Conservation (phyloP, 2,113 vertebrate genomes). For the Panthera uncia region DNA sequence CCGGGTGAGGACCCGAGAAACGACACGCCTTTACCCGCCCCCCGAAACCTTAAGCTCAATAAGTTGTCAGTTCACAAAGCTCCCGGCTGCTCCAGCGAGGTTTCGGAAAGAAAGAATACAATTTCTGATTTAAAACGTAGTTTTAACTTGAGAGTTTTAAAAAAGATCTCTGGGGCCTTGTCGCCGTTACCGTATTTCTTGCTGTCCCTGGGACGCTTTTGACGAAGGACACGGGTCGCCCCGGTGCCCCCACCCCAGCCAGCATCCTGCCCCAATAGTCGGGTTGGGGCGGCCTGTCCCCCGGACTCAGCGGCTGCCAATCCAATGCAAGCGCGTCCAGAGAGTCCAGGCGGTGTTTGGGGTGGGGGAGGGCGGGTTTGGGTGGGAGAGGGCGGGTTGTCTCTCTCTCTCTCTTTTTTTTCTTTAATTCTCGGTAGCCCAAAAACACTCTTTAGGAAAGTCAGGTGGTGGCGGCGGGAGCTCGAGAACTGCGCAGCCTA, state of each 20-base stretch:
- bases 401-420: not conserved
- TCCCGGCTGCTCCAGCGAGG: not conserved
- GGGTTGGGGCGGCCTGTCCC: not conserved
- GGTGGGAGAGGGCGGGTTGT: not conserved
- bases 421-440: not conserved
- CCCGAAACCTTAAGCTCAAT: not conserved
- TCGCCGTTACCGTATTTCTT: not conserved
- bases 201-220: not conserved
- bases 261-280: not conserved
- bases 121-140: not conserved
- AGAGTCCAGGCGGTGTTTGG: not conserved
- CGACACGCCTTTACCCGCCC: no score
- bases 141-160: not conserved
- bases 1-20: not conserved
- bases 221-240: not conserved
- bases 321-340: not conserved
- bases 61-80: not conserved
- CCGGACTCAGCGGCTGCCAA: not conserved
- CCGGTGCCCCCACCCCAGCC: not conserved
- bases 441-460: not conserved
- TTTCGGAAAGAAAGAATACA: not conserved
- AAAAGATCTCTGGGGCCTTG: not conserved
- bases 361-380: not conserved
- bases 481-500: not conserved
- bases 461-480: slow-evolving; percentile 30